phyloP scores from a whole-genome alignment of 2,113 vertebrate genomes.

The Anoura caudifer region DNA sequence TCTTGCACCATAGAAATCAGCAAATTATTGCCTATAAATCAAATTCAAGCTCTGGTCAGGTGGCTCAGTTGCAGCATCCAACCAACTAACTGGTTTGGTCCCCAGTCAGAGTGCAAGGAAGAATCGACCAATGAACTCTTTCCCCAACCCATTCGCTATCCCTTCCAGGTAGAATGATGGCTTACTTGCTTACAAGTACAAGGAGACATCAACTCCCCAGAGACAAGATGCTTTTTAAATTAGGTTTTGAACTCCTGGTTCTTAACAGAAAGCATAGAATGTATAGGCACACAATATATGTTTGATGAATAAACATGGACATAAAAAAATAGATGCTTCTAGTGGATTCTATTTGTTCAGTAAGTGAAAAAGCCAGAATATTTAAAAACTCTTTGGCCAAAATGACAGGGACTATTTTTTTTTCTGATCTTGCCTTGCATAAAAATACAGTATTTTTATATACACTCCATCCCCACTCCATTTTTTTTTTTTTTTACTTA shows the following conservation, averaged over 20 bases:
- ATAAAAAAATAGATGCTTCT: neutral
- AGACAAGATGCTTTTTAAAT: no score
- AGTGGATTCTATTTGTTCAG: neutral
- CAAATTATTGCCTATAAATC: no score
- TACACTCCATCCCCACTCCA: neutral
- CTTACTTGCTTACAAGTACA: no score
- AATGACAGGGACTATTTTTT: neutral
- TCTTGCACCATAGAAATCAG: no score
- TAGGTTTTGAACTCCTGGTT: neutral
- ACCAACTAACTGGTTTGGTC: no score
- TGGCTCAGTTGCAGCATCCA: no score
- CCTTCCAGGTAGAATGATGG: no score
- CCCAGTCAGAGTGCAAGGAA: no score
- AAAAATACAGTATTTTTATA: neutral
- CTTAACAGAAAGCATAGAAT: neutral
- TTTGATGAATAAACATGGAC: neutral
- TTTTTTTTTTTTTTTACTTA: constrained; percentile 4
- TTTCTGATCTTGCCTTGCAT: neutral
- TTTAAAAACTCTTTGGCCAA: neutral
- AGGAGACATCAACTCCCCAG: no score
- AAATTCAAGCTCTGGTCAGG: no score
- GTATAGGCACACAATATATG: neutral
- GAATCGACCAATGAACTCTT: no score
- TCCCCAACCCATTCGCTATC: no score
- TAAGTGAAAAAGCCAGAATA: neutral